These are phyloP conservation scores for Bombylius major DNA, from an alignment of 2,888 invertebrate species.

Conservation along the genomic window DNA sequence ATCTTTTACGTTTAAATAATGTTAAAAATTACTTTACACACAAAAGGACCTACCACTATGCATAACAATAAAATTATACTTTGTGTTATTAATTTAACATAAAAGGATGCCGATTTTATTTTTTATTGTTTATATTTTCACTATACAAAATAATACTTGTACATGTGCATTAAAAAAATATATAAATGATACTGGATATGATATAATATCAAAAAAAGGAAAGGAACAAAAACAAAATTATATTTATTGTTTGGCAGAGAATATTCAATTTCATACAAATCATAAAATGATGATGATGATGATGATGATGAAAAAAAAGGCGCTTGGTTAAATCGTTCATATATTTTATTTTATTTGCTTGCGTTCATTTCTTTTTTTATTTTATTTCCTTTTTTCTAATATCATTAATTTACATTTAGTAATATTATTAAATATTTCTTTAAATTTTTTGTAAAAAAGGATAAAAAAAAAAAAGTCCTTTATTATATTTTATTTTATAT, in stretches of 20 bases:
- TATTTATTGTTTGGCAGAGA: neutral
- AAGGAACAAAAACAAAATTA: neutral
- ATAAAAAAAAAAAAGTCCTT: too few species aligned
- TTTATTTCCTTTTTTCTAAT: too few species aligned
- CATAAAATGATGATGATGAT: neutral
- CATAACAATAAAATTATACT: constrained; percentile 3
- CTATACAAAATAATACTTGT: too few species aligned
- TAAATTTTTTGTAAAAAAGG: too few species aligned
- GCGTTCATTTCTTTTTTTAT: neutral
- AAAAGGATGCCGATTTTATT: constrained; percentile 8
- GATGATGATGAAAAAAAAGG: neutral
- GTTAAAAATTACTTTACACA: neutral
- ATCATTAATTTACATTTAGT: too few species aligned
- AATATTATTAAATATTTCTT: too few species aligned
- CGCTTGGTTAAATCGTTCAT: neutral
- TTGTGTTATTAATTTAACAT: neutral
- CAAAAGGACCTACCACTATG: constrained; percentile 8
- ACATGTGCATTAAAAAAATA: too few species aligned
- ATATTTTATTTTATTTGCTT: neutral
- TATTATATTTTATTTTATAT: too few species aligned
- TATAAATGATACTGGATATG: too few species aligned
- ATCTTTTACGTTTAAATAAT: too few species aligned
- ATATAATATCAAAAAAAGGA: too few species aligned
- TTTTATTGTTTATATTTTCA: neutral
- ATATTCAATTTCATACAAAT: constrained; percentile 8